Conservation (phyloP, 2,797 vertebrate species). For the Odontamblyopus lacepedii region DNA sequence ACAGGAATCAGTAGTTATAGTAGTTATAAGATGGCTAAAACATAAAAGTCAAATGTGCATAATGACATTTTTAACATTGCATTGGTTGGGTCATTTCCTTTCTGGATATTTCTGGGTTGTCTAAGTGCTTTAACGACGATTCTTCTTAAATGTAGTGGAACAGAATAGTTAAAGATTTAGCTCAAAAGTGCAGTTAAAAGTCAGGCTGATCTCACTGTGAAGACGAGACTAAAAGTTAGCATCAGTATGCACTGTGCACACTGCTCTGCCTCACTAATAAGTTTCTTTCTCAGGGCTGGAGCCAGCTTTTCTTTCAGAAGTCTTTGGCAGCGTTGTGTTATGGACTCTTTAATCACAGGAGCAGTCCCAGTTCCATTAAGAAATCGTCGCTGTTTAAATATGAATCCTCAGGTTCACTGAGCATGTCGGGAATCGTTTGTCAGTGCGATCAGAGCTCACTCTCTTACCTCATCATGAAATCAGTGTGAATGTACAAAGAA, state of each 20-base stretch:
- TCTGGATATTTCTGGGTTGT: too few relatives aligned
- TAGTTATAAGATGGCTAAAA: not conserved
- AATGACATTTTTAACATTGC: too few relatives aligned
- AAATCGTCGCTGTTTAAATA: slow-evolving; percentile 36
- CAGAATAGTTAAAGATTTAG: not conserved
- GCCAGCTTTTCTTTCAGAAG: slow-evolving; percentile 37
- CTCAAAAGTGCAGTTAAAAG: slow-evolving; percentile 10
- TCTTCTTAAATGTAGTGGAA: not conserved
- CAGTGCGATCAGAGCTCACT: slow-evolving; percentile 35
- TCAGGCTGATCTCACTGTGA: slow-evolving; percentile 10
- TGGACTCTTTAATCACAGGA: slow-evolving; percentile 60
- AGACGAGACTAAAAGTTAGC: slow-evolving; percentile 25
- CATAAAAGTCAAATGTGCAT: too few relatives aligned
- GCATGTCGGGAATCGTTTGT: slow-evolving; percentile 39
- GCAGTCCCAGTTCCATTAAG: slow-evolving; percentile 53
- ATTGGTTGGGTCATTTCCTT: too few relatives aligned
- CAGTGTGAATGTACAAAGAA: slow-evolving; percentile 33
- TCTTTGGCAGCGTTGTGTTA: slow-evolving; percentile 52
- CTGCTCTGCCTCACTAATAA: slow-evolving; percentile 43
- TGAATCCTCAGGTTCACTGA: slow-evolving; percentile 37
- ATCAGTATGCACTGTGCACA: slow-evolving; percentile 59
- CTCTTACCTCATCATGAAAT: slow-evolving; percentile 38
- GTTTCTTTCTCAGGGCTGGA: slow-evolving; percentile 47
- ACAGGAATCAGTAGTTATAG: not conserved
- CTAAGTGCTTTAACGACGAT: too few relatives aligned